phyloP scores from a whole-genome alignment of 2,113 vertebrate species.

The Tringa solitaria region DNA sequence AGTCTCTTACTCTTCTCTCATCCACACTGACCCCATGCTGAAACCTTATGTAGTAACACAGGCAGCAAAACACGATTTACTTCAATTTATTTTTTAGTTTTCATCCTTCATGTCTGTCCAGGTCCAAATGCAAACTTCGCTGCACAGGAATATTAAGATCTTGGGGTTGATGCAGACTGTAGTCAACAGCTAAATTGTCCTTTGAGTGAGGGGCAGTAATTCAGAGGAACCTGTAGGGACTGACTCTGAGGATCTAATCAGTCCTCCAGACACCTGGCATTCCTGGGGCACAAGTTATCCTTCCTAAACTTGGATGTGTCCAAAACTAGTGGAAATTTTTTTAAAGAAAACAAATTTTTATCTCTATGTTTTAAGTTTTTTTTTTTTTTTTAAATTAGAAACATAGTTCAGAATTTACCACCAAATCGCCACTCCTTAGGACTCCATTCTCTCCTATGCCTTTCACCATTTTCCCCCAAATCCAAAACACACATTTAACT shows the following conservation, averaged over 20 bases:
- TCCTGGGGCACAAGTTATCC: neutral
- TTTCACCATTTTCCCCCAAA: neutral
- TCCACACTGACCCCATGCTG: fast-evolving
- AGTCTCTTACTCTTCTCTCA: neutral
- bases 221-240: neutral
- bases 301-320: neutral
- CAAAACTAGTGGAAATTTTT: neutral
- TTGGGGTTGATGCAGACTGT: fast-evolving
- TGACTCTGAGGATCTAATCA: neutral
- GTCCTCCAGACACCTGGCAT: neutral
- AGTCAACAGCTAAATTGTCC: neutral
- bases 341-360: neutral
- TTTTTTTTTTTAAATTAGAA: neutral
- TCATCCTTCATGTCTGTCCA: neutral
- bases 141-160: neutral
- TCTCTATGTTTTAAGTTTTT: neutral
- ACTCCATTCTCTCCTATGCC: neutral
- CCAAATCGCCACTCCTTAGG: neutral
- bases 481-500: neutral
- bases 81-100: neutral
- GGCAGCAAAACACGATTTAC: neutral
- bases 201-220: neutral
- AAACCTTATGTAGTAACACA: neutral
- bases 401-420: neutral
- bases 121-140: neutral